Base-by-base conservation (phyloP, 2,888 invertebrate genomes). In the Synanthedon formicaeformis region DNA sequence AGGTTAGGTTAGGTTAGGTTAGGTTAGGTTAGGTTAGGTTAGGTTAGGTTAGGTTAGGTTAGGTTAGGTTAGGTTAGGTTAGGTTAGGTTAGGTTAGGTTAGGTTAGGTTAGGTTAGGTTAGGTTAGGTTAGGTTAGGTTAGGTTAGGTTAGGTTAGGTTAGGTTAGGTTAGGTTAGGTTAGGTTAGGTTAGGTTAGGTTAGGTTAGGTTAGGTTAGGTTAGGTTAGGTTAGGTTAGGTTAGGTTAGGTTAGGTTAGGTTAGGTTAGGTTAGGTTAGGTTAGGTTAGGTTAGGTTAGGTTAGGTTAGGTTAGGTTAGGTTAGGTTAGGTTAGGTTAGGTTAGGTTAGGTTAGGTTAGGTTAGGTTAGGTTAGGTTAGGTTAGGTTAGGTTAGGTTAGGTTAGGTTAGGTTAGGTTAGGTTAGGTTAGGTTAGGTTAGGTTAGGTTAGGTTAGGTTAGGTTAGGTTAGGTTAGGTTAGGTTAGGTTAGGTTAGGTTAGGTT, bases 221-320 rank as follows among this genome's bases (percentile, higher is more conserved):
- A 48, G 49, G 49, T 48, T 48, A 48, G 49, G 49, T 48, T 48
- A 48, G 49, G 49, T 48, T 48, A 48, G 49, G 49, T 48, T 48
- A 48, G 49, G 49, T 48, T 48, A 48, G 56, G 55, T 56, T 57
- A 51, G 58, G 40, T 40, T 40, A 40, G 40, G 40, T 40, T 40
- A 40, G 40, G 40, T 40, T 40, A n/a, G n/a, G n/a, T n/a, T n/a
- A n/a, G n/a, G n/a, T n/a, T n/a, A n/a, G n/a, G n/a, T n/a, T n/a
- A 49, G 56, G 56, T 52, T 54, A 53, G 53, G 56, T 54, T 58
- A 40, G 57, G 54, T 60, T 52, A 54, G 61, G 51, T 59, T 54
- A 54, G 59, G 55, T 61, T 56, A 51, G 58, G 59, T 57, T 60
- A 54, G 54, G 60, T 57, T 62, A 51, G 58, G 56, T 60, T 57